Percentiles rank a stretch among this genome's conserved stretches.
These are phyloP conservation scores for Zoanthus sansibaricus DNA, from an alignment of 92 coral and sea anemone genomes.

Conservation along the genomic window DNA sequence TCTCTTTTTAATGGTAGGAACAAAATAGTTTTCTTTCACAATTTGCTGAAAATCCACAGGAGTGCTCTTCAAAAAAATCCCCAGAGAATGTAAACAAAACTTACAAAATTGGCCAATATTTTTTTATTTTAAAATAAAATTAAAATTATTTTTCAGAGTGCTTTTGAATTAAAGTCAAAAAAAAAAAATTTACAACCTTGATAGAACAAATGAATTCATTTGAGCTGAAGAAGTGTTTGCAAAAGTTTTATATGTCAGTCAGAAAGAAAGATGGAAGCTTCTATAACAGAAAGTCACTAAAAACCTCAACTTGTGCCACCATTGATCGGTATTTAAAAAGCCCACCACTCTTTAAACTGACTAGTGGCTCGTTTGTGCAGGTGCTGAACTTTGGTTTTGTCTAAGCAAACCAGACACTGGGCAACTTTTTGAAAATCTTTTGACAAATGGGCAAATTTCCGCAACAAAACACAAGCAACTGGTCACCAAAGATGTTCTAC, in stretches of 20 bases:
- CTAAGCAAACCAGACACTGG: conserved; percentile 50
- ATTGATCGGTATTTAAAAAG: conserved; percentile 45
- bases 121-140: background rate
- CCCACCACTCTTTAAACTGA: conserved; percentile 28
- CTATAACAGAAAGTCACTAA: conserved; percentile 43
- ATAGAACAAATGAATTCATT: background rate
- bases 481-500: conserved; percentile 52
- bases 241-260: conserved; percentile 56
- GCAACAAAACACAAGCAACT: conserved; percentile 53
- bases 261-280: conserved; percentile 50
- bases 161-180: background rate
- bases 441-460: conserved; percentile 51
- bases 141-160: conserved; percentile 4
- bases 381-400: conserved; percentile 45
- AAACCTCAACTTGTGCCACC: conserved; percentile 51
- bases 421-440: conserved; percentile 51
- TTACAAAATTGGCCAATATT: background rate
- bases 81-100: background rate
- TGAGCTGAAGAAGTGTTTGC: background rate
- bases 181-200: too few relatives aligned
- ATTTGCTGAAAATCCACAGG: too few relatives aligned
- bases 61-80: background rate
- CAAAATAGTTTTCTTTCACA: too few relatives aligned
- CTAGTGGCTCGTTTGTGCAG: conserved; percentile 21
- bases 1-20: too few relatives aligned